phyloP scores from a whole-genome alignment of 2,113 vertebrate species.

The Machaerirhynchus nigripectus region DNA sequence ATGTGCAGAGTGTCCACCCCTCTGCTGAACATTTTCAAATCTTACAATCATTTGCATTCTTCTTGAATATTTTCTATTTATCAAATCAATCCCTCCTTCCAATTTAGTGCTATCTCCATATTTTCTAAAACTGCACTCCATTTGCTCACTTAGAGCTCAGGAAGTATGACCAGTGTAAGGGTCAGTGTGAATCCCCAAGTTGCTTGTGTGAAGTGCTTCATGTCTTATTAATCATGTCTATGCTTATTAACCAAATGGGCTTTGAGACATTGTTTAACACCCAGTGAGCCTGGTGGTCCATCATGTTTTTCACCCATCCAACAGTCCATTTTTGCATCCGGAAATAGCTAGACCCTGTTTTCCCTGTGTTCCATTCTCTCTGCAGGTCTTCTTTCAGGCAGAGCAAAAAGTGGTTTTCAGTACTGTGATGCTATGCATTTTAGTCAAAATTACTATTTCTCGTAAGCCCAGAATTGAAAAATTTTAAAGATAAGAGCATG shows the following conservation, averaged over 20 bases:
- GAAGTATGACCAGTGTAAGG: background rate
- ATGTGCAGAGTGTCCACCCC: background rate
- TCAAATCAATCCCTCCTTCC: background rate
- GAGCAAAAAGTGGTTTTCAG: background rate
- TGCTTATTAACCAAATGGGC: background rate
- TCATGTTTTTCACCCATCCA: background rate
- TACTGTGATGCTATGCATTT: background rate
- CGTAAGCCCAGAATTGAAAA: background rate
- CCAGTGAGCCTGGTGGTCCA: background rate
- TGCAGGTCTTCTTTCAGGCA: background rate
- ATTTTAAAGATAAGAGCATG: background rate
- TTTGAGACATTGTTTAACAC: background rate
- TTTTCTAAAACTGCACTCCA: background rate
- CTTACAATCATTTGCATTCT: background rate
- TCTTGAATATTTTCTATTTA: background rate
- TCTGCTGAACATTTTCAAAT: background rate
- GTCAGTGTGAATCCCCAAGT: background rate
- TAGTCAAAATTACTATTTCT: background rate
- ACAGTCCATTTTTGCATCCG: background rate
- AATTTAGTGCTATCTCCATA: background rate
- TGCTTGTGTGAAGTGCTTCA: background rate
- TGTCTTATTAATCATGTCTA: background rate
- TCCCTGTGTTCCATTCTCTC: background rate
- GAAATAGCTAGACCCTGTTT: background rate
- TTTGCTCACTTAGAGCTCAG: background rate